Base-by-base conservation (phyloP, 1,140 invertebrate genomes). In the Pygmarrhopalites habei region DNA sequence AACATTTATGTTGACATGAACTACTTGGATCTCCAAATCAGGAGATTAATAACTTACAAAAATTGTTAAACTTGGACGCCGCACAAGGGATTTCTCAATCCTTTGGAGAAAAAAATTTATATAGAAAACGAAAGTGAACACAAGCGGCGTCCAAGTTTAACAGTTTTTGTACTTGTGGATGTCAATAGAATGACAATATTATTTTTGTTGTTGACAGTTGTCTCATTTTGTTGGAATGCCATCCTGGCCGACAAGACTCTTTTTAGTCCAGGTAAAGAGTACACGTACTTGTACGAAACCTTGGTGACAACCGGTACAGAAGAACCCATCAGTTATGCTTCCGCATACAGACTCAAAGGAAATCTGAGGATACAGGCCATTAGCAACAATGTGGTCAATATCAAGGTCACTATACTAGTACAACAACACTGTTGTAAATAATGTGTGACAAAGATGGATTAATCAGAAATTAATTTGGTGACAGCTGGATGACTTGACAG, bases 231-330 rank as follows among this genome's bases (percentile, higher is more conserved):
- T 35, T 35, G 32, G 5, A 7, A 5, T 35, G 32, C 32, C 44
- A n/a, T n/a, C n/a, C 44, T 47, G 23, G 32, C 43, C 17, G 46
- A 28, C 25, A 30, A 28, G 19, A 46, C 10, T 39, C 43, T 67
- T 14, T 70, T 70, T 46, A 7, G 15, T 21, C 15, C 23, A n/a
- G 65, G 66, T 32, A 58, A 64, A 15, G 66, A 68, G 56, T 71
- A 68, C 59, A 62, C 53, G 28, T 71, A 66, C 47, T 30, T 63
- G 30, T 68, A 68, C 44, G 60, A 66, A 26, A 60, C 58, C 29
- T 47, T 71, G 23, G 64, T 71, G 1, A 68, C 64, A 7, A 58
- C 69, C 21, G 69, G 69, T 0, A 59, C 66, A 12, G 66, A 68
- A 32, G 64, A 66, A 19, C 69, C 69, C 0, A 29, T 29, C 1